Conservation (phyloP, 2,888 invertebrate species). For the Tridacna crocea region DNA sequence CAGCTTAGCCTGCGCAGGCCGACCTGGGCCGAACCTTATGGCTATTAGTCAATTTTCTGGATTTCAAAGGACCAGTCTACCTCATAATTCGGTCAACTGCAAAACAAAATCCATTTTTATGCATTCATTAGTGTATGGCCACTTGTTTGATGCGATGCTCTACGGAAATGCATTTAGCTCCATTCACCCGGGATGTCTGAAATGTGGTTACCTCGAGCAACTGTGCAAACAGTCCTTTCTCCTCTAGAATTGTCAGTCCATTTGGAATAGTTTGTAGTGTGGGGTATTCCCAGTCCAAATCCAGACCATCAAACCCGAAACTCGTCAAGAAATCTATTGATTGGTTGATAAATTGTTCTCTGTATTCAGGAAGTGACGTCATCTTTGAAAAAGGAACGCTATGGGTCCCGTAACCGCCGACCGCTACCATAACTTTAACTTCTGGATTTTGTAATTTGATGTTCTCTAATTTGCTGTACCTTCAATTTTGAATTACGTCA, state of each 20-base stretch:
- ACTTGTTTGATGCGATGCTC: no score
- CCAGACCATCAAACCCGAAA: slow-evolving; percentile 8
- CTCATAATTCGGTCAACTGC: no score
- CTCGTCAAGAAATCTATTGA: slow-evolving; percentile 17
- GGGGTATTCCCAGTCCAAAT: slow-evolving; percentile 23
- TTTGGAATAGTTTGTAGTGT: slow-evolving; percentile 8
- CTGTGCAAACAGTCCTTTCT: not conserved
- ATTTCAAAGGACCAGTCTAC: no score
- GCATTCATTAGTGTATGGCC: no score
- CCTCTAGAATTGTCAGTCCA: not conserved
- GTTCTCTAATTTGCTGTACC: not conserved
- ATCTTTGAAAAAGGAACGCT: slow-evolving; percentile 23
- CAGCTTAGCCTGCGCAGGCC: no score
- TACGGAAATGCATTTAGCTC: no score
- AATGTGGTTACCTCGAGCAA: not conserved
- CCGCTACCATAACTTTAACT: slow-evolving; percentile 6
- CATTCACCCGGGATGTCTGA: no score
- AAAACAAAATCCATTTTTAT: no score
- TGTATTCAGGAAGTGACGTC: slow-evolving; percentile 15
- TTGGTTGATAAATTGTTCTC: slow-evolving; percentile 22
- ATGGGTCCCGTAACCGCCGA: slow-evolving; percentile 7
- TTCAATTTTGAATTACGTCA: not conserved
- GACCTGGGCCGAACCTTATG: no score
- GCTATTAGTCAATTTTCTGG: no score
- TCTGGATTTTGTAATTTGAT: not conserved